Conservation (phyloP, 2,888 invertebrate genomes). For the Lasioglossum villosulum region DNA sequence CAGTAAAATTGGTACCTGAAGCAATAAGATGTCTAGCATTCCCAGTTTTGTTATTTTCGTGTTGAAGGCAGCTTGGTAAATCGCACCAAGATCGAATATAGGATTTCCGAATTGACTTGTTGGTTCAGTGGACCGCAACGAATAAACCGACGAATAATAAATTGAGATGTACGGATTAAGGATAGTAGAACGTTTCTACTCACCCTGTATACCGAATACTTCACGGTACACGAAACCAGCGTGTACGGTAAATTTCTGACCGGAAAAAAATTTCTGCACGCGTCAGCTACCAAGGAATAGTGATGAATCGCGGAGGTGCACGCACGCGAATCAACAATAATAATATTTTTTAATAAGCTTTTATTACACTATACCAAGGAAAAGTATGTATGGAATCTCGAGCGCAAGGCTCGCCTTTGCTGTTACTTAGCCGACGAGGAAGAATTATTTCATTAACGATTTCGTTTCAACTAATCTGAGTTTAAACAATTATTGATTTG, state of each 20-base stretch:
- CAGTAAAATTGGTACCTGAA: not conserved
- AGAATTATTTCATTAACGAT: not conserved
- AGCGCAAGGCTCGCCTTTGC: not conserved
- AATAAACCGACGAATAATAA: not conserved
- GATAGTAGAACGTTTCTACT: constrained; percentile 13
- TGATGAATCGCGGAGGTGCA: constrained; percentile 31
- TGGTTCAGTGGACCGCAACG: not conserved
- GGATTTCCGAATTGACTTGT: not conserved
- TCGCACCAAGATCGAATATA: not conserved
- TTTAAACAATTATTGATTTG: not conserved
- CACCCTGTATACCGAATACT: constrained; percentile 25
- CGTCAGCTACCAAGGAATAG: constrained; percentile 10
- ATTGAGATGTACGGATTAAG: not conserved
- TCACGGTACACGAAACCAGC: constrained; percentile 51
- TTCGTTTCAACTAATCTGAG: not conserved
- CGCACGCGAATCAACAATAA: constrained; percentile 12
- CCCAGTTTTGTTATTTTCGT: not conserved
- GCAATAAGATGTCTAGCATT: not conserved
- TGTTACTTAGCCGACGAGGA: not conserved
- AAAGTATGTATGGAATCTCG: not conserved
- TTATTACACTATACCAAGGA: not conserved
- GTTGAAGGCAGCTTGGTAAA: not conserved
- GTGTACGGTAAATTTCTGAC: constrained; percentile 57
- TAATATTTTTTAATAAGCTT: constrained; percentile 13
- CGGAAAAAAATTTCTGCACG: constrained; percentile 40